Evolutionary conservation across 1,140 invertebrate genomes (phyloP), one percentile per base, ranked within the genome.

Genomic region (Aphelenchoides avenae): DNA sequence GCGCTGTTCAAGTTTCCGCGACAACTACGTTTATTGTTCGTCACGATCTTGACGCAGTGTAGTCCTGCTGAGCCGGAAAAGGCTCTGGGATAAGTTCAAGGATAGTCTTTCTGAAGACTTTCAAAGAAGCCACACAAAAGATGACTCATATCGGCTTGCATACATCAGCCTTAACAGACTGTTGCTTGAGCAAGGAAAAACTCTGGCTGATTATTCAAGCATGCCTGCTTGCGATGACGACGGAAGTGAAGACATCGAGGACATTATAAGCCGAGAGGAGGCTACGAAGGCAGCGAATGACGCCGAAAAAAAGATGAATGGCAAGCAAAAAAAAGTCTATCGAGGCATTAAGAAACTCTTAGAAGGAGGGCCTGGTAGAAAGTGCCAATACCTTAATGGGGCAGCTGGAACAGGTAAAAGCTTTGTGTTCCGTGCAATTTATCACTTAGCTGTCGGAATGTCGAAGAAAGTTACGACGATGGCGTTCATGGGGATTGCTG

Each of bases 221-320:
- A 13, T 36, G 20, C 39, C 26, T 41, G 20, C 39, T 22, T 7
- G 18, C 26, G 7, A 22, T 41, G 27, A 3, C 26, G 27, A 3
- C 26, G 20, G 39, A 18, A 41, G 18, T 24, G 20, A 7, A 41
- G 27, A 22, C 26, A 22, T 3, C 33, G 37, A 65, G 9, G 11
- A 15, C 9, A 27, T 58, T 11, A 24, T 13, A 58, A 9, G 22
- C 11, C 5, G 57, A 68, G 13, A 67, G 27, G n/a, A 63, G n/a
- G n/a, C n/a, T n/a, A n/a, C n/a, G n/a, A n/a, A n/a, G n/a, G n/a
- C n/a, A n/a, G n/a, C n/a, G n/a, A n/a, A n/a, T n/a, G n/a, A n/a
- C n/a, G n/a, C n/a, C n/a, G n/a, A n/a, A n/a, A 57, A 18, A 22
- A 13, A 20, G 57, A 65, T 66, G 33, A 65, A 59, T 51, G n/a